Percentiles rank a stretch among this genome's conserved stretches.
Conservation (phyloP, 2,888 invertebrate genomes). For the Thymelicus acteon region DNA sequence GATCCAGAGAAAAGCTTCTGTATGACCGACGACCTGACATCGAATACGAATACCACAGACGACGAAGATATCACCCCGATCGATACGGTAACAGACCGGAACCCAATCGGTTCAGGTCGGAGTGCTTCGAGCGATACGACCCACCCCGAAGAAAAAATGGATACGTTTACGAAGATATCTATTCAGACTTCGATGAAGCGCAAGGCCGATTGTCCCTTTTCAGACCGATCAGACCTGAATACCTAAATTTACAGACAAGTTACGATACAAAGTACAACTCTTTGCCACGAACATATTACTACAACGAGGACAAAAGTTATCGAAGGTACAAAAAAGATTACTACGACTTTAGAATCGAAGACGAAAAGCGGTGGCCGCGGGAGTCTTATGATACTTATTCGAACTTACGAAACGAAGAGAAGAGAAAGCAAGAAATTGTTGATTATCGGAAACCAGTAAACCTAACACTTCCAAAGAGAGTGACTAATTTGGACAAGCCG, state of each 20-base stretch:
- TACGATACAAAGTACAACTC: constrained; percentile 77
- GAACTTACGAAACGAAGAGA: constrained; percentile 45
- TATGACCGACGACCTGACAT: constrained; percentile 69
- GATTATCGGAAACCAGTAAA: constrained; percentile 44
- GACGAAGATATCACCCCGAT: constrained; percentile 55
- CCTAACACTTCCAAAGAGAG: constrained; percentile 18
- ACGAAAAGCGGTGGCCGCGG: constrained; percentile 56
- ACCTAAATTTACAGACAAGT: constrained; percentile 71
- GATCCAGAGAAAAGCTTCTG: constrained; percentile 73
- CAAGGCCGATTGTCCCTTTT: constrained; percentile 77
- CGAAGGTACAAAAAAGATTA: constrained; percentile 73
- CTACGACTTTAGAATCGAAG: constrained; percentile 77
- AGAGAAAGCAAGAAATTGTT: constrained; percentile 41
- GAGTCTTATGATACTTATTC: constrained; percentile 63
- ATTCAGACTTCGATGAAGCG: constrained; percentile 79
- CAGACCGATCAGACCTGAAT: constrained; percentile 79
- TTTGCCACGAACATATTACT: constrained; percentile 72
- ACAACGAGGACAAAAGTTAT: constrained; percentile 61
- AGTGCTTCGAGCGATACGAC: constrained; percentile 53
- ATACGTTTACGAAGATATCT: constrained; percentile 80
- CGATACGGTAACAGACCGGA: constrained; percentile 42
- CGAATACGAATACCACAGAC: constrained; percentile 61
- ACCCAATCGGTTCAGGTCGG: constrained; percentile 47
- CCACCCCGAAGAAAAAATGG: constrained; percentile 73
- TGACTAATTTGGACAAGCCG: constrained; percentile 43